These are phyloP conservation scores for Pasiphila rectangulata DNA, from an alignment of 2,888 invertebrate species.

Conservation along the genomic window DNA sequence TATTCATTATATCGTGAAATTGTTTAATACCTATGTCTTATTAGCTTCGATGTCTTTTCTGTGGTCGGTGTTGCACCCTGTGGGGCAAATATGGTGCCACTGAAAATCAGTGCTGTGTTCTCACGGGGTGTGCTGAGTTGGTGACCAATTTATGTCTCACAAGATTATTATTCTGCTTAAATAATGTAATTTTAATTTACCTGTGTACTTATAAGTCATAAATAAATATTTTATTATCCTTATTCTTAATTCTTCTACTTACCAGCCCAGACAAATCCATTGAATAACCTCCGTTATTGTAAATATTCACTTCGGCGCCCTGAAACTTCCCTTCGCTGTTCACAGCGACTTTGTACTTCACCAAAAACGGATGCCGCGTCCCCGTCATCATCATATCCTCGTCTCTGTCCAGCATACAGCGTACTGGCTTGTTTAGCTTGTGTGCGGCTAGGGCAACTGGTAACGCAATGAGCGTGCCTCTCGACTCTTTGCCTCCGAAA, in stretches of 20 bases:
- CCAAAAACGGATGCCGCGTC: conserved; percentile 92
- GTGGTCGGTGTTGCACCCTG: too few species aligned
- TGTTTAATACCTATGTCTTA: too few species aligned
- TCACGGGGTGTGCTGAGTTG: too few species aligned
- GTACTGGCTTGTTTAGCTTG: conserved; percentile 88
- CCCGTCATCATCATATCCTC: conserved; percentile 97
- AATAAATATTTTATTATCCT: too few species aligned
- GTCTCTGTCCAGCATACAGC: conserved; percentile 94
- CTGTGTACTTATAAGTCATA: too few species aligned
- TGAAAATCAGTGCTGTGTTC: too few species aligned
- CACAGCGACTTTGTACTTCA: conserved; percentile 91
- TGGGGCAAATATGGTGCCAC: too few species aligned
- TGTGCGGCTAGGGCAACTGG: conserved; percentile 91
- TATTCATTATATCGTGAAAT: too few species aligned
- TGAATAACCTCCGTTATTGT: conserved; percentile 91
- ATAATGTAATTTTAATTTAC: too few species aligned
- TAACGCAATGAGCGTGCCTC: conserved; percentile 83
- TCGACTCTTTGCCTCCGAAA: conserved; percentile 96
- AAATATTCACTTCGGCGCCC: conserved; percentile 87
- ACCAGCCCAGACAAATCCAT: conserved; percentile 89
- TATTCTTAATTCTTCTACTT: conserved; percentile 58
- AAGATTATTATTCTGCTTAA: too few species aligned
- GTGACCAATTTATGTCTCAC: too few species aligned
- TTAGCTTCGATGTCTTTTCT: too few species aligned
- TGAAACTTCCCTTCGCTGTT: conserved; percentile 87